Evolutionary conservation across 2,797 vertebrate species (phyloP).

Genomic region (Aulostomus chinensis): DNA sequence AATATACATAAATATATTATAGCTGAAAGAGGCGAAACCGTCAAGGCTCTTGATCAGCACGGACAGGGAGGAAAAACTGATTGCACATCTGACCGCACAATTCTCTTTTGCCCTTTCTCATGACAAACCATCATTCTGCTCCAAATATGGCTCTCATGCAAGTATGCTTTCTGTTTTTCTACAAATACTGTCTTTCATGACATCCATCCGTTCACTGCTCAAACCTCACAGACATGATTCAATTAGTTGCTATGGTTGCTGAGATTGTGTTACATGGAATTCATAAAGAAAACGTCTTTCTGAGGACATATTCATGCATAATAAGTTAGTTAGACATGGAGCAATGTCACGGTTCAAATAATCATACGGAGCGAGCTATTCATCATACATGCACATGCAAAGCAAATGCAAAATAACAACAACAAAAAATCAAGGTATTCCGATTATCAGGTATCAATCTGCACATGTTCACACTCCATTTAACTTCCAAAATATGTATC

Average conservation of each 20-base stretch:
- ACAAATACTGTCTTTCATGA: conserved; percentile 45
- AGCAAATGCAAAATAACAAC: conserved; percentile 1
- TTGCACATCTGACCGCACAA: conserved; percentile 18
- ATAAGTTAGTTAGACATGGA: conserved; percentile 49
- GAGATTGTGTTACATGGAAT: conserved; percentile 58
- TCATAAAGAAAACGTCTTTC: conserved; percentile 43
- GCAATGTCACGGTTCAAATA: conserved; percentile 50
- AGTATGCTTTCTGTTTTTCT: conserved; percentile 40
- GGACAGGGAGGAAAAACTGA: conserved; percentile 15
- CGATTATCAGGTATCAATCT: too few relatives aligned
- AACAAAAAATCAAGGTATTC: too few relatives aligned
- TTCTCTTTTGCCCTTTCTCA: conserved; percentile 22
- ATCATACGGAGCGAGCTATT: conserved; percentile 21
- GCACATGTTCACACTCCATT: neutral
- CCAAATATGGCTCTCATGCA: conserved; percentile 45
- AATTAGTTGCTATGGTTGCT: conserved; percentile 63
- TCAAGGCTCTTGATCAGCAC: neutral
- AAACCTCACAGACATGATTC: conserved; percentile 46
- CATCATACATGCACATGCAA: conserved; percentile 9
- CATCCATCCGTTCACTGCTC: conserved; percentile 46
- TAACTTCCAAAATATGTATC: conserved; percentile 1
- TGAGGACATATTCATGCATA: conserved; percentile 61
- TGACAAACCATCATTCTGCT: conserved; percentile 48
- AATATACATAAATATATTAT: neutral
- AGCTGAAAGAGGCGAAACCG: too few relatives aligned